phyloP scores from a whole-genome alignment of 2,888 invertebrate species.

The Pachliopta kotzebuea region DNA sequence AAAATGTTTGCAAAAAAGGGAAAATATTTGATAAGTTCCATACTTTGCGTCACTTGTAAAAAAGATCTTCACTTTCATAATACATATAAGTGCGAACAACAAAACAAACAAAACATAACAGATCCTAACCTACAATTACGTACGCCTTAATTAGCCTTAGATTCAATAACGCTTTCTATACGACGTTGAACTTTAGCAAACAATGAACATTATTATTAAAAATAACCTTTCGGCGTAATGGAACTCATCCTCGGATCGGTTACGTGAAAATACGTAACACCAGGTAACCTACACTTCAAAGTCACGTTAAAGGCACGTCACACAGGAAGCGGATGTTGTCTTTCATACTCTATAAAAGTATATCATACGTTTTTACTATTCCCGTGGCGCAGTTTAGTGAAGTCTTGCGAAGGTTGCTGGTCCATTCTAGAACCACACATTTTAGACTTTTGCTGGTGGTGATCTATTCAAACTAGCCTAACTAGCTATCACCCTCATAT shows the following conservation, averaged over 20 bases:
- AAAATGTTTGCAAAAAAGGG: too few relatives aligned
- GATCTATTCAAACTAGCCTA: too few relatives aligned
- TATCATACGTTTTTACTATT: too few relatives aligned
- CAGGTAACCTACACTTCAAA: constrained; percentile 43
- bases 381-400: too few relatives aligned
- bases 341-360: too few relatives aligned
- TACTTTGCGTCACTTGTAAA: too few relatives aligned
- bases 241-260: constrained; percentile 28
- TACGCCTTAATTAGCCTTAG: constrained; percentile 20
- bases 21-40: too few relatives aligned
- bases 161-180: constrained; percentile 30
- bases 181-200: constrained; percentile 32
- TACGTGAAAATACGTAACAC: constrained; percentile 43
- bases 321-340: neutral
- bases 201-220: constrained; percentile 34
- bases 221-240: constrained; percentile 36
- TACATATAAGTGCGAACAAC: neutral
- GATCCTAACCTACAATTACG: constrained; percentile 17
- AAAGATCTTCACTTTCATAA: too few relatives aligned
- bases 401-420: too few relatives aligned
- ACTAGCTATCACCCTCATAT: too few relatives aligned
- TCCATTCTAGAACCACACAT: too few relatives aligned
- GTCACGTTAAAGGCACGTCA: constrained; percentile 34
- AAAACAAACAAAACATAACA: constrained; percentile 16
- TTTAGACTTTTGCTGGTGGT: too few relatives aligned